A percentile compares a stretch with the other conserved stretches of the same genome.
These are phyloP conservation scores for Fistularia tabacaria DNA, from an alignment of 2,797 vertebrate genomes.

Conservation along the genomic window DNA sequence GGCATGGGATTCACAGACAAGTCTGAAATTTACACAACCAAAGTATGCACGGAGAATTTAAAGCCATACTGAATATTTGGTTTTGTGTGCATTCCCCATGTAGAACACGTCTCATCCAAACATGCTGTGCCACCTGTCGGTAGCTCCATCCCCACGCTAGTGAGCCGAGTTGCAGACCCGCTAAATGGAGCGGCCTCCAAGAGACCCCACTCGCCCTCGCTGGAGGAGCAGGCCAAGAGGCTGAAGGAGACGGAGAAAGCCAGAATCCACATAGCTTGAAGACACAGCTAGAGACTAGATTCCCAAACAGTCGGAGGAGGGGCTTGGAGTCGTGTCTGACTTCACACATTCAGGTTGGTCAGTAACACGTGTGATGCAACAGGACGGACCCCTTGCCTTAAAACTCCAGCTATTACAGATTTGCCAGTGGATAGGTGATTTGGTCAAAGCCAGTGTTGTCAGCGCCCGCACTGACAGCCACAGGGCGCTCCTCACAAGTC, in stretches of 20 bases:
- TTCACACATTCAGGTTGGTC: conserved; percentile 39
- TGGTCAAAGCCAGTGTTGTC: conserved; percentile 27
- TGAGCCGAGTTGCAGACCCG: conserved; percentile 67
- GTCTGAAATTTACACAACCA: too few relatives aligned
- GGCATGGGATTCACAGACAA: too few relatives aligned
- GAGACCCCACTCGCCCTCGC: conserved; percentile 76
- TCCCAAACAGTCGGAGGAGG: conserved; percentile 22
- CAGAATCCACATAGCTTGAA: conserved; percentile 69
- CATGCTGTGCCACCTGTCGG: conserved; percentile 51
- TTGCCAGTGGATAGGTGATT: conserved; percentile 48
- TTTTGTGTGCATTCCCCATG: neutral
- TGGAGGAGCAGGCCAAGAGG: conserved; percentile 81
- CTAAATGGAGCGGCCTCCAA: conserved; percentile 79
- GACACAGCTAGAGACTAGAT: conserved; percentile 17
- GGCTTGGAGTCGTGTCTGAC: conserved; percentile 30
- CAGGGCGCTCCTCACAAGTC: conserved; percentile 29
- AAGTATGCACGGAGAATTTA: too few relatives aligned
- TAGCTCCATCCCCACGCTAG: conserved; percentile 77
- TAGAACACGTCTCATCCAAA: conserved; percentile 60
- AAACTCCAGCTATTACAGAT: conserved; percentile 36
- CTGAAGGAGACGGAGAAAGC: conserved; percentile 84
- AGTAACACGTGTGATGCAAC: conserved; percentile 35
- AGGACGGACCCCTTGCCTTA: conserved; percentile 41
- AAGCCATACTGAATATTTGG: too few relatives aligned
- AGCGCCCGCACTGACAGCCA: conserved; percentile 16